Conservation (phyloP, 2,888 invertebrate species). For the Calameuta pallipes region DNA sequence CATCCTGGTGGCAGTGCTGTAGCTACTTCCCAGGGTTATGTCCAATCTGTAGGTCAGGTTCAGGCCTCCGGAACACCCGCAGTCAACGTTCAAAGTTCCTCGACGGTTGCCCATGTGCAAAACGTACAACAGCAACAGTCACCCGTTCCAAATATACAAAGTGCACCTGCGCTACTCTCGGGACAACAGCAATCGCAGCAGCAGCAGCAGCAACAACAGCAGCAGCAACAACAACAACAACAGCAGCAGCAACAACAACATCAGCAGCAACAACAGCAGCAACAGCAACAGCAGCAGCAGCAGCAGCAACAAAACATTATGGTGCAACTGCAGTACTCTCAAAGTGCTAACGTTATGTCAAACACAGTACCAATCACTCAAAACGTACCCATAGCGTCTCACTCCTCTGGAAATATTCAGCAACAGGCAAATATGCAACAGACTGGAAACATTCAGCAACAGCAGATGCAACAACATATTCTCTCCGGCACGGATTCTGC, state of each 20-base stretch:
- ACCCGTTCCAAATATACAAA: slow-evolving; percentile 44
- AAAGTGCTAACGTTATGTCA: slow-evolving; percentile 41
- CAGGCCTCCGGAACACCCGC: slow-evolving; percentile 44
- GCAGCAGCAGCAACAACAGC: slow-evolving; percentile 37
- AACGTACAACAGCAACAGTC: slow-evolving; percentile 40
- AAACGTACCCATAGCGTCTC: slow-evolving; percentile 27
- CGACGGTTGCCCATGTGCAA: slow-evolving; percentile 45
- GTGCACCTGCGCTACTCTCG: slow-evolving; percentile 35
- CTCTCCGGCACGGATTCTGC: slow-evolving; percentile 40
- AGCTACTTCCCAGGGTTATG: slow-evolving; percentile 38
- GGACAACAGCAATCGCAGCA: slow-evolving; percentile 35
- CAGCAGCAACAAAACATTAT: slow-evolving; percentile 50
- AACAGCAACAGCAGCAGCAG: slow-evolving; percentile 39
- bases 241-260: slow-evolving; percentile 50
- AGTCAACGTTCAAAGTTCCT: slow-evolving; percentile 46
- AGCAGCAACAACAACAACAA: slow-evolving; percentile 28
- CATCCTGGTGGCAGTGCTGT: slow-evolving; percentile 34
- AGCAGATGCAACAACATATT: slow-evolving; percentile 56
- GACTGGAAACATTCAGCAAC: slow-evolving; percentile 28
- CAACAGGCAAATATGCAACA: slow-evolving; percentile 43
- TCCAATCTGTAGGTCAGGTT: slow-evolving; percentile 44
- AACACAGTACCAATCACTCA: slow-evolving; percentile 27
- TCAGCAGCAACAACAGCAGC: slow-evolving; percentile 26
- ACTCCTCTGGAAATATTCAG: slow-evolving; percentile 26
- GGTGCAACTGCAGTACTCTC: slow-evolving; percentile 53